These are phyloP conservation scores for Marmota flaviventris DNA, from an alignment of 2,113 vertebrate genomes.

Conservation along the genomic window DNA sequence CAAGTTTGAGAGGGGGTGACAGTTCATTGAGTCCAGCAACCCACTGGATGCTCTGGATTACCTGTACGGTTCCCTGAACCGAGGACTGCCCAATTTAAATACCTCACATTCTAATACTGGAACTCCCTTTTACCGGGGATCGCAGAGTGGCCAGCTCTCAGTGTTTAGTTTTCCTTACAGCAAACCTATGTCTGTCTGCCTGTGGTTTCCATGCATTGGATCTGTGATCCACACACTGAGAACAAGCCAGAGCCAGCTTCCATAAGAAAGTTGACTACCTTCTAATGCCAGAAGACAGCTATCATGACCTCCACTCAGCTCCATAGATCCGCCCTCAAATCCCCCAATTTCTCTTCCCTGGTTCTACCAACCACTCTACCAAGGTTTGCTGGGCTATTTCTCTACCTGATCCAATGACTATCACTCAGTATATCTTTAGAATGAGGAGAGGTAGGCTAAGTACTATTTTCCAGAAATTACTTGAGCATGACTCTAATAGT, in stretches of 20 bases:
- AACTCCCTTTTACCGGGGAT: not conserved
- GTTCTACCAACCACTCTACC: not conserved
- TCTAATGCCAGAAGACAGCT: not conserved
- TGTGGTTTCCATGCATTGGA: not conserved
- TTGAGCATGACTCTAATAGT: not conserved
- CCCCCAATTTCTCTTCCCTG: not conserved
- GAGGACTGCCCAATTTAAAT: not conserved
- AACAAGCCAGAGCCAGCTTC: not conserved
- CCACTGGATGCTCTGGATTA: not conserved
- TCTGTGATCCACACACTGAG: not conserved
- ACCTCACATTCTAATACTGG: not conserved
- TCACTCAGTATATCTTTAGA: not conserved
- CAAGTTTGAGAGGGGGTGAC: not conserved
- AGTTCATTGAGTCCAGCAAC: not conserved
- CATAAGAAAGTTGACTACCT: not conserved
- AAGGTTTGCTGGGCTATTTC: not conserved
- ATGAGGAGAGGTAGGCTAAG: not conserved
- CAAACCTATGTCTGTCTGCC: not conserved
- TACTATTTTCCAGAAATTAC: constrained; percentile 27
- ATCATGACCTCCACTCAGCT: not conserved
- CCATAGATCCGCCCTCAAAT: not conserved
- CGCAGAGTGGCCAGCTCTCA: not conserved
- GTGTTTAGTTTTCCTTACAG: not conserved
- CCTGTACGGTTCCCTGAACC: not conserved
- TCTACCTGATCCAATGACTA: not conserved